Evolutionary conservation across 2,113 vertebrate genomes (phyloP).

Genomic region (Heptranchias perlo): DNA sequence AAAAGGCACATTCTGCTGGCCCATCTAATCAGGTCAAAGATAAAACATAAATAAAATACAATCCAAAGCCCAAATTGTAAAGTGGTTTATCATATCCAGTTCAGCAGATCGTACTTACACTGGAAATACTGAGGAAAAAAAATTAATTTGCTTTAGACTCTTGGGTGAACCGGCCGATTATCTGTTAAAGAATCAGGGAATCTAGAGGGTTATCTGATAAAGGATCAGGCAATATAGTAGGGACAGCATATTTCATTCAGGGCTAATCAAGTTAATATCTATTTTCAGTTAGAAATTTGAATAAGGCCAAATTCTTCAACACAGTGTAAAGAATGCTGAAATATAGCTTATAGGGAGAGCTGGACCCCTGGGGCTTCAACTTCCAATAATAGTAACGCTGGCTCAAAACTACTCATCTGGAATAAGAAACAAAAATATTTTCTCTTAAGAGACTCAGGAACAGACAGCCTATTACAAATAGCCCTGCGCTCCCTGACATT

Average conservation of each 20-base stretch:
- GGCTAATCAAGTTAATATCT: background rate
- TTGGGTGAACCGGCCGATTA: background rate
- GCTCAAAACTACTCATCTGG: background rate
- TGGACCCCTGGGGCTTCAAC: background rate
- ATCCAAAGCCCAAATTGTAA: background rate
- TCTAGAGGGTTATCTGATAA: background rate
- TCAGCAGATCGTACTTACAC: constrained; percentile 14
- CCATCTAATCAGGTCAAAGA: background rate
- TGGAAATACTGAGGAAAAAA: background rate
- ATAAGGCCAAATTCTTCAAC: background rate
- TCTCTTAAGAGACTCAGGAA: background rate
- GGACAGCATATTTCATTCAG: background rate
- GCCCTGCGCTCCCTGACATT: background rate
- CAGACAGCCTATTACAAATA: background rate
- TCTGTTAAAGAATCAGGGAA: background rate
- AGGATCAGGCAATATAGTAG: background rate
- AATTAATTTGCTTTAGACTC: background rate
- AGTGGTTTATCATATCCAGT: background rate
- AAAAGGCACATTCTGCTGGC: too few species aligned
- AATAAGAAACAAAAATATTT: constrained; percentile 2
- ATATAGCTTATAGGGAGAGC: background rate
- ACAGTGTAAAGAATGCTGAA: background rate
- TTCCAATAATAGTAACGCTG: background rate
- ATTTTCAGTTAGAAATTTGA: background rate
- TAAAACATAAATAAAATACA: background rate